phyloP scores from a whole-genome alignment of 2,113 vertebrate genomes.

The Gambusia holbrooki region DNA sequence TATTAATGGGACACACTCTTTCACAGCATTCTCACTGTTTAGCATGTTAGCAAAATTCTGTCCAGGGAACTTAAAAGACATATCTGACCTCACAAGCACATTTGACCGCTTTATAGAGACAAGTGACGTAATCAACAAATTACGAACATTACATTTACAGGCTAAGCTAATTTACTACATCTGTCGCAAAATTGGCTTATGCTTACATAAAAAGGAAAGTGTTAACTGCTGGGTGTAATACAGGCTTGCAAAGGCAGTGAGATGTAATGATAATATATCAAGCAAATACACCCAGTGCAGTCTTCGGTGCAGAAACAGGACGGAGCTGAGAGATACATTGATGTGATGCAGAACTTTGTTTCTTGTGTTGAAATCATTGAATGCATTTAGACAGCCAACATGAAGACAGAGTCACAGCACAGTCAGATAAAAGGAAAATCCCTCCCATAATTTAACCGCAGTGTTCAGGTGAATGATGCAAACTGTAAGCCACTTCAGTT shows the following conservation, averaged over 20 bases:
- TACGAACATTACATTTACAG: not conserved
- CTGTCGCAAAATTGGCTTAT: not conserved
- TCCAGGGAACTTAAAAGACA: no score
- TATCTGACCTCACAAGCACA: no score
- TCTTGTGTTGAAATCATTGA: no score
- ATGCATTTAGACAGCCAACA: not conserved
- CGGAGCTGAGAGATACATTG: no score
- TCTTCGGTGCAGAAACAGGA: no score
- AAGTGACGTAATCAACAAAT: not conserved
- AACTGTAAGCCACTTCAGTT: not conserved
- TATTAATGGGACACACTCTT: constrained; percentile 16
- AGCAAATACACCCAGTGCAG: no score
- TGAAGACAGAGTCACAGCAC: not conserved
- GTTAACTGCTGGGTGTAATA: not conserved
- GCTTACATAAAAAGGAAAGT: not conserved
- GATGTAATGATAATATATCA: no score
- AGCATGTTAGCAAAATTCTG: not conserved
- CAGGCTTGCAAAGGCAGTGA: no score
- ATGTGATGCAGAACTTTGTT: no score
- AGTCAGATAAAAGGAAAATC: not conserved
- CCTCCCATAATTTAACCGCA: not conserved
- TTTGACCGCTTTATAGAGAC: no score
- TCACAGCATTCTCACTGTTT: constrained; percentile 11
- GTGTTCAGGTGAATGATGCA: not conserved
- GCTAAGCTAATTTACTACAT: not conserved